Evolutionary conservation across 2,888 invertebrate species (phyloP).

Genomic region (Lithophane socia): DNA sequence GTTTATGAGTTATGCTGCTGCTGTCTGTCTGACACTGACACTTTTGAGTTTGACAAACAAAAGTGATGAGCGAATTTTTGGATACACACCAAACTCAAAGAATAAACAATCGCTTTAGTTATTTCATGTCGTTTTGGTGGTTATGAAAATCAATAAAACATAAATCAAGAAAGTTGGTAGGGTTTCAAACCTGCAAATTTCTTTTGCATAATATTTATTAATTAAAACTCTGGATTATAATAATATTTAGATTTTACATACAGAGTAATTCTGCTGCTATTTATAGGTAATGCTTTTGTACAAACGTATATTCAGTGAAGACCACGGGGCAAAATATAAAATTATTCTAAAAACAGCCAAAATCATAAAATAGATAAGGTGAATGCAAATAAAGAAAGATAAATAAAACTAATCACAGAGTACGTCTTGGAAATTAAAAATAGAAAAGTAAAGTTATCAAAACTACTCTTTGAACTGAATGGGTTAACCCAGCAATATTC

Average conservation of each 20-base stretch:
- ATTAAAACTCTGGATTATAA: neutral
- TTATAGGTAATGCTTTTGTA: neutral
- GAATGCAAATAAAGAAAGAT: neutral
- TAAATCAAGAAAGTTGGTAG: neutral
- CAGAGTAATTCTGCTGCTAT: neutral
- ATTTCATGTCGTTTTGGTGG: neutral
- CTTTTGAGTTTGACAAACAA: neutral
- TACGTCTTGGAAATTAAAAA: neutral
- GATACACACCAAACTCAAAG: conserved; percentile 16
- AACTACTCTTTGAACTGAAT: neutral
- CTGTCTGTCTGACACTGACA: conserved; percentile 14
- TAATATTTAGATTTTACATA: neutral
- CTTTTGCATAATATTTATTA: neutral
- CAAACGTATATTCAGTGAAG: neutral
- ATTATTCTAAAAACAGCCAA: neutral
- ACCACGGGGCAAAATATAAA: neutral
- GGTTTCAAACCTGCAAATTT: neutral
- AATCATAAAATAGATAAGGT: neutral
- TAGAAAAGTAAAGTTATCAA: neutral
- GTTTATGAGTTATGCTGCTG: too few relatives aligned
- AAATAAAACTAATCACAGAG: neutral
- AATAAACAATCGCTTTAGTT: neutral
- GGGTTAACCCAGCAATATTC: conserved; percentile 27
- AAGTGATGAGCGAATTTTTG: conserved; percentile 20
- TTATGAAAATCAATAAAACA: too few relatives aligned